Evolutionary conservation across 2,888 invertebrate genomes (phyloP).

Genomic region (Alitta virens): DNA sequence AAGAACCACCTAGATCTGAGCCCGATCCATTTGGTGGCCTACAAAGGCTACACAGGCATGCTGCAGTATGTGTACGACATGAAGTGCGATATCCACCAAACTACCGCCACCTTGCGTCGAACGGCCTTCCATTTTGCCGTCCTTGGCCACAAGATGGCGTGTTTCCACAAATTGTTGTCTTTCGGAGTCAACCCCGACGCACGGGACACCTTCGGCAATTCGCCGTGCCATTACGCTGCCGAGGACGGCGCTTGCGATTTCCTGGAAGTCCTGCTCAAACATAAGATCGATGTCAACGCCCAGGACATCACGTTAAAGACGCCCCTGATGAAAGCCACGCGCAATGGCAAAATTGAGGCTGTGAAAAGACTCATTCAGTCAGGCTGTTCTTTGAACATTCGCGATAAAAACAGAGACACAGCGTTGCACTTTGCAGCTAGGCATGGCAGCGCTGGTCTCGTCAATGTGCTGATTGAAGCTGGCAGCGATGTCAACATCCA

Average conservation of each 20-base stretch:
- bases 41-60: constrained; percentile 54
- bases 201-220: constrained; percentile 55
- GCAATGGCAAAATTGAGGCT: constrained; percentile 55
- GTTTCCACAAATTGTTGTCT: constrained; percentile 50
- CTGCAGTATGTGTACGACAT: constrained; percentile 33
- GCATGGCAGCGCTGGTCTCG: constrained; percentile 53
- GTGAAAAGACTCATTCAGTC: constrained; percentile 48
- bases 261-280: constrained; percentile 49
- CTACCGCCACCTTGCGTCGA: constrained; percentile 50
- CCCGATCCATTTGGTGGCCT: constrained; percentile 54
- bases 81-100: constrained; percentile 53
- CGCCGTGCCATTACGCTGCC: constrained; percentile 55
- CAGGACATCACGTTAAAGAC: constrained; percentile 56
- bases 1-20: constrained; percentile 55
- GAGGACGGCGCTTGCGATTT: constrained; percentile 55
- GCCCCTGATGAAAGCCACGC: constrained; percentile 55
- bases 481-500: constrained; percentile 53
- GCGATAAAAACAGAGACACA: constrained; percentile 55
- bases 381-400: constrained; percentile 50
- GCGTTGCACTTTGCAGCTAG: constrained; percentile 54
- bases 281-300: constrained; percentile 51
- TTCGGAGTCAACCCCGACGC: constrained; percentile 54
- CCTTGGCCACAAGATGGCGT: constrained; percentile 54
- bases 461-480: constrained; percentile 48
- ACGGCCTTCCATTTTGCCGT: constrained; percentile 57